Evolutionary conservation across 2,797 vertebrate species (phyloP).

Genomic region (Lophius americanus): DNA sequence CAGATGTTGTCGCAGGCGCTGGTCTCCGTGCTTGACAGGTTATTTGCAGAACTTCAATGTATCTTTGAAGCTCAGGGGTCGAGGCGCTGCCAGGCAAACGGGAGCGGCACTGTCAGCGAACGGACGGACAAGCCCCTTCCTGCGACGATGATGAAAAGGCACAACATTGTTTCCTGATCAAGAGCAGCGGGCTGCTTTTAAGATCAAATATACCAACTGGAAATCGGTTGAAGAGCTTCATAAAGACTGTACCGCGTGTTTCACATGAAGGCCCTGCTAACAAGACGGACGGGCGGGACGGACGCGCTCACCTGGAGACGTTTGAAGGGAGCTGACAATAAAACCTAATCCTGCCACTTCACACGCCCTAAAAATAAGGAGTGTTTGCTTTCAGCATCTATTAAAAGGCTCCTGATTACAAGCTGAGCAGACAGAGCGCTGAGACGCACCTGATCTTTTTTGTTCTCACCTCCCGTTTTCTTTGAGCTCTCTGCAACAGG

Average conservation of each 20-base stretch:
- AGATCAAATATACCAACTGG: constrained; percentile 74
- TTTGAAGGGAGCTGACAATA: constrained; percentile 78
- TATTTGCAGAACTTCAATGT: constrained; percentile 81
- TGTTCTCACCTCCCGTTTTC: constrained; percentile 84
- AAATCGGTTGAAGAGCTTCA: constrained; percentile 75
- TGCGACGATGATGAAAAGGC: constrained; percentile 79
- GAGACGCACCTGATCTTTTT: constrained; percentile 83
- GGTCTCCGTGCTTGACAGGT: constrained; percentile 73
- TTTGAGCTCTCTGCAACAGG: constrained; percentile 82
- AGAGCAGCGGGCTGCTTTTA: constrained; percentile 74
- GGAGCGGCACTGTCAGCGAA: constrained; percentile 69
- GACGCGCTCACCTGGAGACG: constrained; percentile 58
- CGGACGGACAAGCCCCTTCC: constrained; percentile 76
- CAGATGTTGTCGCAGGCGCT: constrained; percentile 70
- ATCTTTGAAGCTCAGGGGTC: constrained; percentile 80
- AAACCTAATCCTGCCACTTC: constrained; percentile 68
- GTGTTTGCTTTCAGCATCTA: constrained; percentile 66
- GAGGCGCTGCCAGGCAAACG: constrained; percentile 68
- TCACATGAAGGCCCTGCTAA: constrained; percentile 64
- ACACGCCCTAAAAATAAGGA: constrained; percentile 76
- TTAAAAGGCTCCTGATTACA: constrained; percentile 65
- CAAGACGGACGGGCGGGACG: constrained; percentile 61
- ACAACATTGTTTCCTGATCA: constrained; percentile 74
- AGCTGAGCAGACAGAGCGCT: constrained; percentile 81
- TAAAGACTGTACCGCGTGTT: constrained; percentile 65